phyloP scores from a whole-genome alignment of 1,140 invertebrate species.

The Campoletis sonorensis region DNA sequence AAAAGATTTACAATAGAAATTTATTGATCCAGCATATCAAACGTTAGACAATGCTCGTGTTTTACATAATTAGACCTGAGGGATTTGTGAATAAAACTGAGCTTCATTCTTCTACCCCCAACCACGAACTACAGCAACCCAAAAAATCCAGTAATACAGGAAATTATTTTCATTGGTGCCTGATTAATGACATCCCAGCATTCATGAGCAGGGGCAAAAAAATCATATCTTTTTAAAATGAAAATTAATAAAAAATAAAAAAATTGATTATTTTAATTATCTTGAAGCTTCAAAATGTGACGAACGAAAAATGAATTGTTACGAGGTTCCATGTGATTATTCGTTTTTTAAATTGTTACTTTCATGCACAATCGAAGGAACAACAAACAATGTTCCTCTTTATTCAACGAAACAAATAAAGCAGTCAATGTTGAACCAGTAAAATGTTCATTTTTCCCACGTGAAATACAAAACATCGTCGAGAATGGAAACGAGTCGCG shows the following conservation, averaged over 20 bases:
- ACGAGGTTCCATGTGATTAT: too few species aligned
- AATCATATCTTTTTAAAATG: too few species aligned
- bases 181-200: too few species aligned
- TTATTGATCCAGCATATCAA: neutral
- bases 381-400: neutral
- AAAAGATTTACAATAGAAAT: neutral
- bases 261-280: neutral
- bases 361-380: neutral
- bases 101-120: too few species aligned
- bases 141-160: too few species aligned
- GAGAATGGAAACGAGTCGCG: neutral
- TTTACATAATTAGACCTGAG: too few species aligned
- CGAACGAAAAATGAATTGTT: too few species aligned
- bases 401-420: neutral
- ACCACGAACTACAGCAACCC: too few species aligned
- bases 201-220: too few species aligned
- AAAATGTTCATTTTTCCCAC: conserved; percentile 14
- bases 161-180: too few species aligned
- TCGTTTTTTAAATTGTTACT: neutral
- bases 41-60: neutral
- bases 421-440: neutral
- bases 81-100: too few species aligned
- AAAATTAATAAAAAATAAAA: too few species aligned
- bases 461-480: neutral
- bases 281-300: neutral